Conservation (phyloP, 2,888 invertebrate genomes). For the Macrophya alboannulata region DNA sequence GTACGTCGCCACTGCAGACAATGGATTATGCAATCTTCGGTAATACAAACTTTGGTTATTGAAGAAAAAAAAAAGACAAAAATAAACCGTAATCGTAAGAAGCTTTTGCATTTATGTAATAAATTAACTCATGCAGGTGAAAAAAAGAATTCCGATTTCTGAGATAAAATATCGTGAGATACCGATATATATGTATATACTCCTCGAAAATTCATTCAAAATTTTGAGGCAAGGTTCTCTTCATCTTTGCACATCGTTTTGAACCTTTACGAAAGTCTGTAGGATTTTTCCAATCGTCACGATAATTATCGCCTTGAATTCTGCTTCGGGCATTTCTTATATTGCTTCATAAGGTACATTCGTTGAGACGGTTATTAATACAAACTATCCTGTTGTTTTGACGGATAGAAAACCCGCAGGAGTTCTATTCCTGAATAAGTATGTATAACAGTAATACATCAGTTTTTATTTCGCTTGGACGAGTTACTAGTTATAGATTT, state of each 20-base stretch:
- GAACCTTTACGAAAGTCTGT: not conserved
- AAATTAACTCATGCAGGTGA: not conserved
- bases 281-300: conserved; percentile 37
- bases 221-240: not conserved
- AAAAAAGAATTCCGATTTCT: not conserved
- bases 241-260: not conserved
- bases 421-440: not conserved
- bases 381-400: conserved; percentile 27
- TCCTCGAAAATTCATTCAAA: not conserved
- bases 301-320: not conserved
- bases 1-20: not conserved
- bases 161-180: not conserved
- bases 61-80: not conserved
- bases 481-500: not conserved
- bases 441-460: not conserved
- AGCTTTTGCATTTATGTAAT: not conserved
- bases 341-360: not conserved
- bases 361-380: not conserved
- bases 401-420: conserved; percentile 12
- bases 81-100: not conserved
- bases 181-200: too few relatives aligned
- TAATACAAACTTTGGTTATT: not conserved
- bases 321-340: not conserved
- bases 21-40: conserved; percentile 2
- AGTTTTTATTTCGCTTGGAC: not conserved